A percentile compares a stretch with the other conserved stretches of the same genome.
Conservation (phyloP, 2,113 vertebrate species). For the Gorilla gorilla region DNA sequence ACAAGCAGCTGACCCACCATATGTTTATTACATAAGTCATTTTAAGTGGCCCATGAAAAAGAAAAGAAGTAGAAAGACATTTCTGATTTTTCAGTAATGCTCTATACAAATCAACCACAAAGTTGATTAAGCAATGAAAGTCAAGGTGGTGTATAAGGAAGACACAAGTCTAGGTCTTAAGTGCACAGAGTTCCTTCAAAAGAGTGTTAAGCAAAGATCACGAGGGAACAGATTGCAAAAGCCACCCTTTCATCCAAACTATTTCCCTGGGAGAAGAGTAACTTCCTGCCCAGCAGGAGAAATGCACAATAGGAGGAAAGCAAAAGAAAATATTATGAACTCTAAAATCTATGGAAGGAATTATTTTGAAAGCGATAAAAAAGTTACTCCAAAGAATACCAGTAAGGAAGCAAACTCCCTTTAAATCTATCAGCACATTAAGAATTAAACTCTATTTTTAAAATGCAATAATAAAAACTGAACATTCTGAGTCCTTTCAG, state of each 20-base stretch:
- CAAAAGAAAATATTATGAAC: constrained; percentile 55
- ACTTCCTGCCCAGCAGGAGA: constrained; percentile 33
- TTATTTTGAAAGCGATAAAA: constrained; percentile 40
- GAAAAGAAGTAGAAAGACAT: not conserved
- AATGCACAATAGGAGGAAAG: not conserved
- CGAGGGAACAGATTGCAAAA: not conserved
- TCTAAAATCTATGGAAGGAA: not conserved
- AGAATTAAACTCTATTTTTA: not conserved
- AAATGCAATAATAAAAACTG: not conserved
- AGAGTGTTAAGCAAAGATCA: not conserved
- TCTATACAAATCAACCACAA: not conserved
- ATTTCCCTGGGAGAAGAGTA: constrained; percentile 5
- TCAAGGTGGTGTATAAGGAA: not conserved
- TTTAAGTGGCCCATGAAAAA: not conserved
- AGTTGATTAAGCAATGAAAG: not conserved
- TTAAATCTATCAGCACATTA: not conserved
- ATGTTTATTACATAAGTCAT: not conserved
- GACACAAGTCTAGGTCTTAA: not conserved
- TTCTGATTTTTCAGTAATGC: not conserved
- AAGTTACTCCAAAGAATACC: constrained; percentile 33
- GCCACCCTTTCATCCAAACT: not conserved
- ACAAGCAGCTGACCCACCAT: not conserved
- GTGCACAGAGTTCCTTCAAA: not conserved
- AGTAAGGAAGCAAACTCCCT: not conserved
- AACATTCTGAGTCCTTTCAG: not conserved